phyloP scores from a whole-genome alignment of 1,140 invertebrate species.

The Tyrophagus putrescentiae region DNA sequence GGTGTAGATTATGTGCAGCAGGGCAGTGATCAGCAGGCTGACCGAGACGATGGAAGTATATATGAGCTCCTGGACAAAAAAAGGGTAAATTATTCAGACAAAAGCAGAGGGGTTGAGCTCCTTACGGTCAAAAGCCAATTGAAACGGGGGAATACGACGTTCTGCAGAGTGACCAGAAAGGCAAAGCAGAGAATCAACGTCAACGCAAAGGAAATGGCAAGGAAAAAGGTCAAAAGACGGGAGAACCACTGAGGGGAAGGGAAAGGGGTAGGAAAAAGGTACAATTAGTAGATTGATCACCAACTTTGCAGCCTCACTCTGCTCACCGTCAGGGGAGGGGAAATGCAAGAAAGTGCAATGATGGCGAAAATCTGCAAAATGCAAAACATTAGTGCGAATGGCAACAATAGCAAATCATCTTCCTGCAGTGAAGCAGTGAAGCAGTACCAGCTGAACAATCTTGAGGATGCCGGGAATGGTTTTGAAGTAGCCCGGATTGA shows the following conservation, averaged over 20 bases:
- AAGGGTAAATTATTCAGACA: slow-evolving; percentile 23
- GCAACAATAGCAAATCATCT: background rate
- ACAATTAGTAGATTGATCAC: slow-evolving; percentile 49
- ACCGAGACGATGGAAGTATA: slow-evolving; percentile 52
- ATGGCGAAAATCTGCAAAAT: slow-evolving; percentile 7
- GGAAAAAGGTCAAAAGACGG: slow-evolving; percentile 67
- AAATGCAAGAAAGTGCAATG: slow-evolving; percentile 1
- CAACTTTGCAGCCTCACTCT: background rate
- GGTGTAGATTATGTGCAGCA: slow-evolving; percentile 49
- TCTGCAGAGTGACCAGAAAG: slow-evolving; percentile 59
- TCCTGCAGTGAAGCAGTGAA: background rate
- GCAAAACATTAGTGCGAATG: background rate
- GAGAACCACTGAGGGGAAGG: slow-evolving; percentile 48
- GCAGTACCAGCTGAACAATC: slow-evolving; percentile 37
- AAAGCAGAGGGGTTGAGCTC: slow-evolving; percentile 24
- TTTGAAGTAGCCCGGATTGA: slow-evolving; percentile 38
- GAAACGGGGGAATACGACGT: slow-evolving; percentile 46
- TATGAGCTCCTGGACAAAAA: slow-evolving; percentile 49
- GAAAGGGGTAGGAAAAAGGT: slow-evolving; percentile 51
- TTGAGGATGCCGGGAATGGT: slow-evolving; percentile 41
- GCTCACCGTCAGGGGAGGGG: slow-evolving; percentile 11
- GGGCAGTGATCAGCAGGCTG: slow-evolving; percentile 59
- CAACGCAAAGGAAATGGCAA: slow-evolving; percentile 57
- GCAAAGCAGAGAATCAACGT: slow-evolving; percentile 63
- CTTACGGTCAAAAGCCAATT: slow-evolving; percentile 59